These are phyloP conservation scores for Thryonomys swinderianus DNA, from an alignment of 2,113 vertebrate species.

Conservation along the genomic window DNA sequence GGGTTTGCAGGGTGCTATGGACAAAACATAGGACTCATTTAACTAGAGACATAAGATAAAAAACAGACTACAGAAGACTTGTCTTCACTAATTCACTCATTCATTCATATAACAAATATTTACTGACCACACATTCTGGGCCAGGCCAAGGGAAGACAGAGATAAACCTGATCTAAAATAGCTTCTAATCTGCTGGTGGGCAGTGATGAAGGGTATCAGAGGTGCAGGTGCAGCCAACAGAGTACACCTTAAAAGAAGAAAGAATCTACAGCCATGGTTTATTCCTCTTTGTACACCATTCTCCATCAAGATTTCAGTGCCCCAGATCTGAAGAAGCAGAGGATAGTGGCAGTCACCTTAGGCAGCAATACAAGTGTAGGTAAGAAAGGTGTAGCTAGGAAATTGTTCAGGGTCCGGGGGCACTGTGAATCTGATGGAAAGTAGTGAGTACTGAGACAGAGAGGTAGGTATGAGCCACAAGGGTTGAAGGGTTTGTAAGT, in stretches of 20 bases:
- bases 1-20: background rate
- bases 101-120: conserved; percentile 18
- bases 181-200: background rate
- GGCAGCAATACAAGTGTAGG: background rate
- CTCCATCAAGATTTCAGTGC: background rate
- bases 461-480: background rate
- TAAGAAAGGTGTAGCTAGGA: background rate
- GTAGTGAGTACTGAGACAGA: background rate
- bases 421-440: conserved; percentile 16
- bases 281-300: conserved; percentile 18
- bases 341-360: background rate
- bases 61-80: conserved; percentile 37
- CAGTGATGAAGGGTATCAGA: background rate
- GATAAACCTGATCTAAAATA: background rate
- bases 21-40: conserved; percentile 23
- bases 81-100: conserved; percentile 33
- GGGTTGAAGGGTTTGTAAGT: background rate
- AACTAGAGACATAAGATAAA: conserved; percentile 27
- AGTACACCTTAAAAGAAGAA: background rate
- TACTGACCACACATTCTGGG: conserved; percentile 9
- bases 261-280: background rate
- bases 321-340: background rate
- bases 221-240: background rate
- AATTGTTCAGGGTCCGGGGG: background rate
- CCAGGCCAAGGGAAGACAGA: conserved; percentile 17